Evolutionary conservation across 2,797 vertebrate species (phyloP).

Genomic region (Liparis tanakae): DNA sequence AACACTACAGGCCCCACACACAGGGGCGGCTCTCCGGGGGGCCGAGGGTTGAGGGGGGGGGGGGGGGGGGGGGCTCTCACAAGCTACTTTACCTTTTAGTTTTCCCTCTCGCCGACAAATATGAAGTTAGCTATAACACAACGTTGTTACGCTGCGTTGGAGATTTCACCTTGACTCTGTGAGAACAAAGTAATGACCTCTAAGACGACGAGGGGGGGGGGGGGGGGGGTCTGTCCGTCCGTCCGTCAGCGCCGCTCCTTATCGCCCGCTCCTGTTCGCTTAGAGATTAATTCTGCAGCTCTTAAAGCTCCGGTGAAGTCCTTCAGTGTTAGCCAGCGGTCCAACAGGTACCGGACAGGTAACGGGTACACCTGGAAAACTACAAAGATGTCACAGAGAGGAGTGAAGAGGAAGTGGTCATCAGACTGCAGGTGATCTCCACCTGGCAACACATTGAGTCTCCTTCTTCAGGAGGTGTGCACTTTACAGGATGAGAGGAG

Average conservation of each 20-base stretch:
- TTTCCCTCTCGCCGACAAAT: conserved; percentile 33
- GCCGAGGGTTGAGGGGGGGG: not conserved
- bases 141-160: conserved; percentile 19
- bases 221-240: conserved; percentile 74
- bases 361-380: too few relatives aligned
- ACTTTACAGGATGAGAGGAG: too few relatives aligned
- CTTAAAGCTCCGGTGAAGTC: conserved; percentile 77
- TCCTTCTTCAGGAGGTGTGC: too few relatives aligned
- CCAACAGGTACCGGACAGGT: too few relatives aligned
- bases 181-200: conserved; percentile 76
- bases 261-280: conserved; percentile 68
- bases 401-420: too few relatives aligned
- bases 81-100: conserved; percentile 30
- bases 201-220: conserved; percentile 80
- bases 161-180: conserved; percentile 57
- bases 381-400: too few relatives aligned
- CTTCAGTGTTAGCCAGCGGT: conserved; percentile 70
- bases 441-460: too few relatives aligned
- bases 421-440: too few relatives aligned
- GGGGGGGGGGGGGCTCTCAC: not conserved
- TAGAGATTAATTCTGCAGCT: conserved; percentile 82
- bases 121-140: conserved; percentile 22
- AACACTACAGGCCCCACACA: conserved; percentile 66
- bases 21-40: conserved; percentile 31
- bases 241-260: conserved; percentile 75